A percentile compares a stretch with the other conserved stretches of the same genome.
Conservation (phyloP, 2,888 invertebrate species). For the Cyaniris semiargus region DNA sequence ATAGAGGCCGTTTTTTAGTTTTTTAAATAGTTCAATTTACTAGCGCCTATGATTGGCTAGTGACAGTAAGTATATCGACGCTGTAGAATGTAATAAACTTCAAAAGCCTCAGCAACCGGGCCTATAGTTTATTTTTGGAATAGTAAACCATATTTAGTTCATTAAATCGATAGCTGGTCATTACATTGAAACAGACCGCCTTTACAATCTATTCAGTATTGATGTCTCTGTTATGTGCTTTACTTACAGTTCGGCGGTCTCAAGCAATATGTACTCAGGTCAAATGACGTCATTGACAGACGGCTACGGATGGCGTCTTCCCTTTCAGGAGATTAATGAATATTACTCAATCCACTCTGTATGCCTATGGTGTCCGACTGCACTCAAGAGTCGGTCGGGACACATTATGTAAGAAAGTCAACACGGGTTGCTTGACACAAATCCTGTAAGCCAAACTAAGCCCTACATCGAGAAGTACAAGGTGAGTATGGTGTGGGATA, state of each 20-base stretch:
- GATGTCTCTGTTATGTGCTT: background rate
- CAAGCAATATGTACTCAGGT: background rate
- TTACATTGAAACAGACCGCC: background rate
- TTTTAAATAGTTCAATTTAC: too few species aligned
- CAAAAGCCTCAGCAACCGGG: too few species aligned
- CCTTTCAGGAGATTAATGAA: conserved; percentile 12
- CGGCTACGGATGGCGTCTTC: background rate
- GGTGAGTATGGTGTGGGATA: background rate
- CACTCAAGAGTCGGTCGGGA: background rate
- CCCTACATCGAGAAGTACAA: background rate
- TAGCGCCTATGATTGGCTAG: too few species aligned
- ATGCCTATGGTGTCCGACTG: conserved; percentile 2
- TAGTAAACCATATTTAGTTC: too few species aligned
- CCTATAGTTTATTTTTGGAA: too few species aligned
- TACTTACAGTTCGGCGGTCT: background rate
- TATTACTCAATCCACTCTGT: conserved; percentile 18
- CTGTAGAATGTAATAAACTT: too few species aligned
- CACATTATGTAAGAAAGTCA: background rate
- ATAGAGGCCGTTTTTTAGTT: too few species aligned
- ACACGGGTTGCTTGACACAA: background rate
- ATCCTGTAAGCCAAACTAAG: background rate
- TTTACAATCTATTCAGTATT: background rate
- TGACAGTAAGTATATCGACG: too few species aligned
- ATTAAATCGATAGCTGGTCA: background rate
- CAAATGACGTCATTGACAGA: background rate